Percentiles rank a stretch among this genome's conserved stretches.
phyloP scores from a whole-genome alignment of 2,888 invertebrate species.

The Tetanocera ferruginea region DNA sequence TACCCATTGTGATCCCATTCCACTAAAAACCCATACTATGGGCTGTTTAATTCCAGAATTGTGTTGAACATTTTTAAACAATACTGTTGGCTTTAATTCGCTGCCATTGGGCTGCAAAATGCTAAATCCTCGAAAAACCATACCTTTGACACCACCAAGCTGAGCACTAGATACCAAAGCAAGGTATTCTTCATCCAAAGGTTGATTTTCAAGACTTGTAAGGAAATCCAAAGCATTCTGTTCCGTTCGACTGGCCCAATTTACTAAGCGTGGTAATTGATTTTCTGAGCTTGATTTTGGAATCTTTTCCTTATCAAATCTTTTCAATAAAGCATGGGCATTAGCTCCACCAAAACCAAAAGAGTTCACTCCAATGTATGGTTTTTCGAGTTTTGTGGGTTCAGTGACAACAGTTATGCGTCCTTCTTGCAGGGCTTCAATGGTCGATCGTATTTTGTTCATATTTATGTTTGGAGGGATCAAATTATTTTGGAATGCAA shows the following conservation, averaged over 20 bases:
- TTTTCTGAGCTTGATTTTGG: conserved; percentile 76
- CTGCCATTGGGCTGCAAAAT: conserved; percentile 67
- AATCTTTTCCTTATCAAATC: conserved; percentile 56
- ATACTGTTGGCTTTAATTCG: conserved; percentile 56
- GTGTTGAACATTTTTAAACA: conserved; percentile 73
- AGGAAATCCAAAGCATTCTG: conserved; percentile 78
- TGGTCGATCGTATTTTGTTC: conserved; percentile 74
- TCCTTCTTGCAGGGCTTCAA: conserved; percentile 75
- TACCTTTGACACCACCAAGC: conserved; percentile 73
- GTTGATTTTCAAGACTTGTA: conserved; percentile 74
- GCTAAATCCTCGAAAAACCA: conserved; percentile 83
- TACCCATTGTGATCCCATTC: conserved; percentile 89
- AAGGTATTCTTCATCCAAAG: conserved; percentile 76
- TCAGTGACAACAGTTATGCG: conserved; percentile 81
- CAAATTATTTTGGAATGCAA: conserved; percentile 84
- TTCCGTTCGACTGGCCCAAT: conserved; percentile 84
- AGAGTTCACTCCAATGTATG: conserved; percentile 86
- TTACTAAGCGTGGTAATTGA: conserved; percentile 79
- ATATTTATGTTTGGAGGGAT: conserved; percentile 91
- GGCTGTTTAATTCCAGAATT: conserved; percentile 76
- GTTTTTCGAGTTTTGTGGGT: conserved; percentile 78
- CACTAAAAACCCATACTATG: conserved; percentile 91
- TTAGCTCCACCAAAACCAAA: conserved; percentile 92
- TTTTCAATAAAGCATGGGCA: conserved; percentile 67
- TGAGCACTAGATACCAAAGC: conserved; percentile 75